phyloP scores from a whole-genome alignment of 1,140 invertebrate species.

The Nasonia vitripennis region DNA sequence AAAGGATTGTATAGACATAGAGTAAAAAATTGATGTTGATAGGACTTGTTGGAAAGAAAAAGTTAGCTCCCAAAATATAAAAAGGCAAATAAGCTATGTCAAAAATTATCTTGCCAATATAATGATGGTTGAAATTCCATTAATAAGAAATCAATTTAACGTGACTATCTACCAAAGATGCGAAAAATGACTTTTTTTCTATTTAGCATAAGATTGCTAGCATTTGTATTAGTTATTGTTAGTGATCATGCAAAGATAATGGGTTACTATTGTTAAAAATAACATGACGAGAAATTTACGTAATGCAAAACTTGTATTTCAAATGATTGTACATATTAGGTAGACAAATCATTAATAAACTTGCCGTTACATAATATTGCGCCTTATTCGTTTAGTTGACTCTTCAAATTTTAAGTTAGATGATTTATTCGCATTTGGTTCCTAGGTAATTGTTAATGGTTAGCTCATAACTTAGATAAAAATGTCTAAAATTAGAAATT shows the following conservation, averaged over 20 bases:
- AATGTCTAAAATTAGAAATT: background rate
- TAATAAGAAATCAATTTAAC: slow-evolving; percentile 32
- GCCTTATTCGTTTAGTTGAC: slow-evolving; percentile 16
- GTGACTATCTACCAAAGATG: slow-evolving; percentile 50
- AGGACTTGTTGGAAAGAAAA: slow-evolving; percentile 21
- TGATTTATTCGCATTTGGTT: slow-evolving; percentile 11
- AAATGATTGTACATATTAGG: slow-evolving; percentile 45
- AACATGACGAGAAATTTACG: slow-evolving; percentile 23
- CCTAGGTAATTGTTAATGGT: slow-evolving; percentile 6
- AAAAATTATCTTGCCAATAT: slow-evolving; percentile 46
- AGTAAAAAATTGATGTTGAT: slow-evolving; percentile 15
- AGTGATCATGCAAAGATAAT: slow-evolving; percentile 22
- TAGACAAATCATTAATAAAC: slow-evolving; percentile 44
- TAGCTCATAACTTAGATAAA: slow-evolving; percentile 16
- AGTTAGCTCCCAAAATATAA: slow-evolving; percentile 25
- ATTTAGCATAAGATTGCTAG: slow-evolving; percentile 23
- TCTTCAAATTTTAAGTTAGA: background rate
- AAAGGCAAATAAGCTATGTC: slow-evolving; percentile 4
- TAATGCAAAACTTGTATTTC: slow-evolving; percentile 15
- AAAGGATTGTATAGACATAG: slow-evolving; percentile 34
- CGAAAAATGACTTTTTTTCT: slow-evolving; percentile 14
- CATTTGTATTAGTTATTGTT: slow-evolving; percentile 34
- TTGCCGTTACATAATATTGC: background rate
- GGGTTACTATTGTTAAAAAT: slow-evolving; percentile 43
- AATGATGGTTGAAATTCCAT: slow-evolving; percentile 30